Percentiles rank a stretch among this genome's conserved stretches.
Conservation (phyloP, 2,888 invertebrate genomes). For the Patella ulyssiponensis region DNA sequence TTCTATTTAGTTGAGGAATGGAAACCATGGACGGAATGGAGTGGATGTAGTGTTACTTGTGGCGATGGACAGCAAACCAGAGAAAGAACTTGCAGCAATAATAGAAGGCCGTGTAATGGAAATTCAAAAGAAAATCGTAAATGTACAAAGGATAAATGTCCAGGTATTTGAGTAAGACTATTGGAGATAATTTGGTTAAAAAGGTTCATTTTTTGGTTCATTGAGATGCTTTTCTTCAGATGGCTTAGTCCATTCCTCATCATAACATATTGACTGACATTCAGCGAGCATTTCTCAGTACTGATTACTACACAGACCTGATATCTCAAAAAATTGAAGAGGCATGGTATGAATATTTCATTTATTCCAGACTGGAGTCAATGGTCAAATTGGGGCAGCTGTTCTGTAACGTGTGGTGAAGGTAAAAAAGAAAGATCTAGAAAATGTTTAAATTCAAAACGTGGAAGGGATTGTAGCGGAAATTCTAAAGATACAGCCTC, state of each 20-base stretch:
- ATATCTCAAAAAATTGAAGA: no score
- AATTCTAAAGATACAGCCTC: background rate
- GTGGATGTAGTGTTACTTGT: slow-evolving; percentile 5
- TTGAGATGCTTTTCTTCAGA: no score
- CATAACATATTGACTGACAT: no score
- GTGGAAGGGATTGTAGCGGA: background rate
- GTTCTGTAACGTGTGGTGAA: slow-evolving; percentile 18
- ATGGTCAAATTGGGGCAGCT: slow-evolving; percentile 3
- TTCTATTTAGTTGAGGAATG: background rate
- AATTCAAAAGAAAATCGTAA: background rate
- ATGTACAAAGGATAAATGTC: background rate
- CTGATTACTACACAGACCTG: no score
- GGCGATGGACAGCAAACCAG: background rate
- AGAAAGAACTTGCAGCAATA: background rate
- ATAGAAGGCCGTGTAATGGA: background rate
- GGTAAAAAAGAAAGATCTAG: slow-evolving; percentile 15
- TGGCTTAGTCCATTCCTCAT: no score
- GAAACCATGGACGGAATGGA: background rate
- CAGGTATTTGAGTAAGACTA: background rate
- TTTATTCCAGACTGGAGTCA: background rate
- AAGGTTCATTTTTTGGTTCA: no score
- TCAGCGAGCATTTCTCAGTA: no score
- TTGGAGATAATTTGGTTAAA: no score
- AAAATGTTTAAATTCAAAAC: slow-evolving; percentile 3
- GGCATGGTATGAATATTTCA: no score